Base-by-base conservation (phyloP, 2,113 vertebrate species). In the Burhinus oedicnemus region DNA sequence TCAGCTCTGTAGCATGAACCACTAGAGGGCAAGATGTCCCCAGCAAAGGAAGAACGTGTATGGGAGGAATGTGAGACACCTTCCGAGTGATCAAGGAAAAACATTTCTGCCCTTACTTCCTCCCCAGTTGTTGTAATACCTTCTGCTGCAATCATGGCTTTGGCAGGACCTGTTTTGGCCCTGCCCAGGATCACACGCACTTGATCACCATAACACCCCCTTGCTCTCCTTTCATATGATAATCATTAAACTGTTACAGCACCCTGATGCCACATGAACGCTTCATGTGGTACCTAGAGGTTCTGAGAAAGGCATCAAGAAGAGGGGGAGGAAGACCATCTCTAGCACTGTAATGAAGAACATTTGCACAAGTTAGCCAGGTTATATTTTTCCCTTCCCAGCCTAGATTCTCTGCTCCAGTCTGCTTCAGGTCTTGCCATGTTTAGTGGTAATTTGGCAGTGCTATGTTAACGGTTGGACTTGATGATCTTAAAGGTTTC, bases 21-120 rank as follows among this genome's bases (percentile, higher is more conserved):
- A 52, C 94, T 95, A 97, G 97, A 80, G 94, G 96, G 96, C 95
- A 95, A 91, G 71, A 87, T 74, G 84, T 76, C 19, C 66, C 40
- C 54, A 66, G 84, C 26, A 42, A 60, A 89, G 36, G 22, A 45
- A 57, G 25, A 55, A 27, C 0, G 15, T 13, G 30, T 34, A n/a
- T 3, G 17, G 16, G 8, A 42, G 38, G 9, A 21, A 22, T 2
- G 25, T 1, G 29, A 30, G 14, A 30, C 3, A 14, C 10, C 4
- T 8, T 4, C 25, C 4, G 38, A 14, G 17, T 0, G 26, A 57
- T 66, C 19, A 57, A 26, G 70, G 22, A 62, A 55, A n/a, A 36
- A 8, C 9, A 3, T 47, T 89, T 76, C 51, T 87, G 62, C 25
- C 36, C 18, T 34, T 72, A 8, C 13, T 80, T 42, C 32, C n/a